Base-by-base conservation (phyloP, 1,140 invertebrate species). In the Hyposmocoma kahamanoa region DNA sequence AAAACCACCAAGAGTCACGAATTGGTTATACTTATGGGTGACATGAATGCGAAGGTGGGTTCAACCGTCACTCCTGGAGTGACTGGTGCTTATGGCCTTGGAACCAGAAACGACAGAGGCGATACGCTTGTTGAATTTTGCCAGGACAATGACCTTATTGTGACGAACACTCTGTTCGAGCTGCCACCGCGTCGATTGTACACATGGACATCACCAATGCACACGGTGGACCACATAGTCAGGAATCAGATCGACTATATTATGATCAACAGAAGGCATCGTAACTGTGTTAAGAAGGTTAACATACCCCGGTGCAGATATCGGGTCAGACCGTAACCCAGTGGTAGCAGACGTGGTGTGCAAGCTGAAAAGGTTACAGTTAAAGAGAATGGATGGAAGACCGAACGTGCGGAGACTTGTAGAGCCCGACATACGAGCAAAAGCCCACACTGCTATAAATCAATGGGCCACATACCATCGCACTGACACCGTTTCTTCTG, bases 221-320 rank as follows among this genome's bases (percentile, higher is more conserved):
- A 19, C 5, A n/a, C n/a, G n/a, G n/a, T 19, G 18, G 17, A 8
- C 32, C 9, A 4, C 24, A 26, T 6, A 11, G 32, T 17, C 24
- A 44, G 30, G 10, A 46, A 46, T 19, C 28, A 46, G 15, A 46
- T 46, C 1, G 44, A 46, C n/a, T 46, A 20, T 19, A 46, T 46
- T 20, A 22, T 24, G 28, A 36, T 44, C n/a, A 26, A 26, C 22
- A 44, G 42, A 28, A 30, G 42, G 42, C 22, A 26, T 44, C 26
- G 26, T 28, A 22, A 11, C n/a, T n/a, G n/a, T n/a, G 22, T 44
- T 2, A 11, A 15, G 10, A 17, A 17, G 6, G 22, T n/a, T 15
- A 43, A 43, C 13, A 43, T 22, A 15, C 42, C 52, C 5, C 11
- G 52, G 45, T 20, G 56, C 56, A 21, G 56, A 54, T 22, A 47